A percentile compares a stretch with the other conserved stretches of the same genome.
These are phyloP conservation scores for Platichthys flesus DNA, from an alignment of 2,113 vertebrate genomes.

Conservation along the genomic window DNA sequence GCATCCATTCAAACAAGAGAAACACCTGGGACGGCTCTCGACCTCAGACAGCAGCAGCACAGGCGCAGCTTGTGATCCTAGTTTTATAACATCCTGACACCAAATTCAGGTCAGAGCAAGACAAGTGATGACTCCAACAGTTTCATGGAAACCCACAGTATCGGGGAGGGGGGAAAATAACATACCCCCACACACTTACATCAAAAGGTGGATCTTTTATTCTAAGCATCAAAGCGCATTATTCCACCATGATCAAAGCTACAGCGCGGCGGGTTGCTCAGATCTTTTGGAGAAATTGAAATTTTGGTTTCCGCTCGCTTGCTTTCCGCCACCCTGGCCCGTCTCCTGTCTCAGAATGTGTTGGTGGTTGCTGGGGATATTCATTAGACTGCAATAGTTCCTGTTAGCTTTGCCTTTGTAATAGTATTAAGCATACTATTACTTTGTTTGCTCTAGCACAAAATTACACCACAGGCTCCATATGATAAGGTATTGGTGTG, in stretches of 20 bases:
- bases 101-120: conserved; percentile 58
- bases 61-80: conserved; percentile 41
- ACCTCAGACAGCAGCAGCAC: neutral
- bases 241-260: conserved; percentile 75
- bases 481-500: neutral
- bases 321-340: conserved; percentile 33
- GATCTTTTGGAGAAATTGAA: conserved; percentile 68
- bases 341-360: conserved; percentile 16
- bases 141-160: conserved; percentile 47
- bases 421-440: conserved; percentile 39
- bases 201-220: conserved; percentile 76
- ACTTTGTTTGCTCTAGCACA: conserved; percentile 31
- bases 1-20: conserved; percentile 5
- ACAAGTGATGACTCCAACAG: conserved; percentile 57
- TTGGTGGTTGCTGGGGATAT: conserved; percentile 16
- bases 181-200: conserved; percentile 39
- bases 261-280: conserved; percentile 41
- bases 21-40: conserved; percentile 7
- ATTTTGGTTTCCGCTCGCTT: conserved; percentile 57
- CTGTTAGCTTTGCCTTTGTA: conserved; percentile 30
- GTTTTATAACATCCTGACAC: conserved; percentile 49
- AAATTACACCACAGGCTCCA: conserved; percentile 24
- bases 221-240: conserved; percentile 75
- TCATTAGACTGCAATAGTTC: conserved; percentile 27
- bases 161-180: neutral